Evolutionary conservation across 64 coral and sea anemone genomes (phyloP).

Genomic region (Trachythela sp.): DNA sequence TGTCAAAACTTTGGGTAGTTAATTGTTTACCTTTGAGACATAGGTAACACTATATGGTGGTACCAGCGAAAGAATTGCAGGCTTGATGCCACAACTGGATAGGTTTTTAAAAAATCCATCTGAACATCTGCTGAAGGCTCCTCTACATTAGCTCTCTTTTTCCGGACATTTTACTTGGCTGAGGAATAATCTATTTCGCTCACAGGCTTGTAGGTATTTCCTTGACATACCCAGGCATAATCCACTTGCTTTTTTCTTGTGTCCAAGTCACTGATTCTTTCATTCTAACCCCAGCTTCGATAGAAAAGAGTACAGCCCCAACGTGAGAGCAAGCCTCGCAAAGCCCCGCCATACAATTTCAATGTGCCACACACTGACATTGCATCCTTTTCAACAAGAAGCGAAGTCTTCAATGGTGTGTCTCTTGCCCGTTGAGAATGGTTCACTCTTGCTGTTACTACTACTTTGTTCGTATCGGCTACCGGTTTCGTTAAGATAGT

Average conservation of each 20-base stretch:
- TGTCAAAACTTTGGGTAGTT: neutral
- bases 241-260: constrained; percentile 44
- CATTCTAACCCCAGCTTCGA: constrained; percentile 36
- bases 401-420: neutral
- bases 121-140: neutral
- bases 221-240: constrained; percentile 35
- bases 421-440: neutral
- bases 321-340: constrained; percentile 43
- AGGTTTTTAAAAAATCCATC: constrained; percentile 34
- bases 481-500: neutral
- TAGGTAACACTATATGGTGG: constrained; percentile 1
- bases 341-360: constrained; percentile 15
- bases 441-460: neutral
- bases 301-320: constrained; percentile 43
- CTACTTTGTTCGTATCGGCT: neutral
- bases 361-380: neutral
- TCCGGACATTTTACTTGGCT: neutral
- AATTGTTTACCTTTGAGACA: constrained; percentile 18
- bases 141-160: constrained; percentile 28
- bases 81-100: neutral
- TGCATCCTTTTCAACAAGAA: neutral
- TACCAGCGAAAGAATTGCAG: constrained; percentile 40
- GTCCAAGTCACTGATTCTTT: constrained; percentile 39
- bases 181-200: constrained; percentile 47
- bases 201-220: constrained; percentile 2